Percentiles rank a stretch among this genome's conserved stretches.
These are phyloP conservation scores for Podilymbus podiceps DNA, from an alignment of 2,113 vertebrate genomes.

Conservation along the genomic window DNA sequence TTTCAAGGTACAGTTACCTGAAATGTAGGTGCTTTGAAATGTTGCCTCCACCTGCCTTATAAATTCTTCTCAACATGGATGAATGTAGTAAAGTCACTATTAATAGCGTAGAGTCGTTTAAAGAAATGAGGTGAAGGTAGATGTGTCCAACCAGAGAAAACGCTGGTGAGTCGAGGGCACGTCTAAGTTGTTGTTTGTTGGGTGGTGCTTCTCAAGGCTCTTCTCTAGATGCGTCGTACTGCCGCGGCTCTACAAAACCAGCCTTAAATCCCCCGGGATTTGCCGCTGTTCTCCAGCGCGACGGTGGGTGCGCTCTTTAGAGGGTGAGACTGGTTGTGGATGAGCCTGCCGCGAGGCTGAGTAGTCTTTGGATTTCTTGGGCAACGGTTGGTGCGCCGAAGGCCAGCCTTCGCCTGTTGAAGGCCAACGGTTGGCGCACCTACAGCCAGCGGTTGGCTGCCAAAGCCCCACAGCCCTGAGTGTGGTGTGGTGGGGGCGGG, in stretches of 20 bases:
- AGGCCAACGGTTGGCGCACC: fast-evolving
- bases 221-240: background rate
- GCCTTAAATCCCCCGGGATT: background rate
- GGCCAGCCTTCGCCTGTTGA: background rate
- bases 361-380: background rate
- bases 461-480: no score
- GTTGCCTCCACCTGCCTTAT: background rate
- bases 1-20: background rate
- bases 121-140: background rate
- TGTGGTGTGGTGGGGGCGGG: no score
- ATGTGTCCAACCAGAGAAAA: background rate
- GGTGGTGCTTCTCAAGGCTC: background rate
- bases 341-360: fast-evolving
- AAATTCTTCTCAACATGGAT: background rate
- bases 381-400: fast-evolving
- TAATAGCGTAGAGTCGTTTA: fast-evolving
- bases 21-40: background rate
- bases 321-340: no score
- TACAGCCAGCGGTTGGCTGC: background rate
- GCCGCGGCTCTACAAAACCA: background rate
- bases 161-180: background rate
- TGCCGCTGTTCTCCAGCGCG: fast-evolving
- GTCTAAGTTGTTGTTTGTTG: background rate
- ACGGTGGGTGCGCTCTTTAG: no score
- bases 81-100: fast-evolving